These are phyloP conservation scores for Gallinago media DNA, from an alignment of 2,113 vertebrate genomes.

Conservation along the genomic window DNA sequence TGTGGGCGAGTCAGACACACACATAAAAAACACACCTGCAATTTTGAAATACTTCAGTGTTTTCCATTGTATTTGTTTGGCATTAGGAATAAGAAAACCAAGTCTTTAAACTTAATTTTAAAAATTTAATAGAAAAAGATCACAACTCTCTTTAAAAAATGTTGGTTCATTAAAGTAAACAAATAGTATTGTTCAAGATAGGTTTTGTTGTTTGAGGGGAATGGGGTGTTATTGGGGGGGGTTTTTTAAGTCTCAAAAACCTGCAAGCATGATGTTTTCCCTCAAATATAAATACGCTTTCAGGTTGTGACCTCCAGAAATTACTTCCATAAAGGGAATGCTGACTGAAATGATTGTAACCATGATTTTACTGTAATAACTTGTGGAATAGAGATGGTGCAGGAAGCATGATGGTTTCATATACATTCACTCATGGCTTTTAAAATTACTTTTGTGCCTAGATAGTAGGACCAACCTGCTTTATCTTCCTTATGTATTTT, in stretches of 20 bases:
- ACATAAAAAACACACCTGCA: background rate
- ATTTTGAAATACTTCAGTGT: background rate
- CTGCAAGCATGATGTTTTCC: background rate
- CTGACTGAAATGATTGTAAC: constrained; percentile 2
- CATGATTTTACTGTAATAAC: constrained; percentile 3
- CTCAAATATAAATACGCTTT: background rate
- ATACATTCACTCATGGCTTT: background rate
- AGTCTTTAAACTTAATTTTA: background rate
- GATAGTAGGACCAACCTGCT: background rate
- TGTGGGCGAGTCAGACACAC: background rate
- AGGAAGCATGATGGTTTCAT: background rate
- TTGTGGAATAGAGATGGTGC: background rate
- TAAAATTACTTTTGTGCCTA: constrained; percentile 6
- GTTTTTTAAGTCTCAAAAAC: background rate
- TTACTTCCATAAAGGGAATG: background rate
- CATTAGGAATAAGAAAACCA: background rate
- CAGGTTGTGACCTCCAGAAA: constrained; percentile 5
- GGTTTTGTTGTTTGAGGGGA: background rate
- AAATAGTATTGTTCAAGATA: background rate
- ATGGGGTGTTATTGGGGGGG: accelerated
- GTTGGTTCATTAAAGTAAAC: background rate
- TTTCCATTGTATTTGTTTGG: background rate
- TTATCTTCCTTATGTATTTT: background rate
- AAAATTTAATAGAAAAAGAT: background rate
- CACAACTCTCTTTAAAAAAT: background rate